Evolutionary conservation across 92 coral and sea anemone species (phyloP), one percentile per base, ranked within the genome.

Genomic region (Phenganax stokvisi): DNA sequence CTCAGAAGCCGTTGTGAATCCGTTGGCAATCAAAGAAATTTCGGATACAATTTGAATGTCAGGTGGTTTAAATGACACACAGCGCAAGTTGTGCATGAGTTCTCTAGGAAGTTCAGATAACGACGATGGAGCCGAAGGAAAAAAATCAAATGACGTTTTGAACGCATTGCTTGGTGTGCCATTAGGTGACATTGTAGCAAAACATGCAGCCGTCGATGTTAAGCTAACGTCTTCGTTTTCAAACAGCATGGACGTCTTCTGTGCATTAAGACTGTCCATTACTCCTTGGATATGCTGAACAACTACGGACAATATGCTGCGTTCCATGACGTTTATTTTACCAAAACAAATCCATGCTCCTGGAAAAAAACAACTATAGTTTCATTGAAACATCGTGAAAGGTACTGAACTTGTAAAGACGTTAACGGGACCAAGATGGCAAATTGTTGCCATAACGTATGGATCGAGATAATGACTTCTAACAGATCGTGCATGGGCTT

Each of bases 291-390:
- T 78, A 11, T 92, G 85, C 71, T 94, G 97, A 11, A 85, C 85
- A 51, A 94, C 87, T 44, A 92, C 86, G 0, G 97, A 87, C 79
- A 94, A 84, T 11, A 92, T 85, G 44, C 89, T 90, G 6, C 93
- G 89, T 79, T 87, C 90, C 77, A 94, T 88, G 27, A 93, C 80
- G n/a, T 90, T 86, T 54, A 94, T 82, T 82, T 87, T 90, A 63
- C 89, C 89, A 80, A 94, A 83, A 71, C 98, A 94, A 54, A 94
- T 85, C 97, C 97, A 93, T 37, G 96, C 91, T 31, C 97, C 97
- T 93, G 60, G 13, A 68, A 44, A 85, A 11, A 54, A 67, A 44
- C 25, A 20, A 75, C 3, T 20, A 59, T 47, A 7, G 3, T 20
- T 53, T 12, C 56, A 10, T 29, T 2, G 8, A n/a, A 25, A 37